Evolutionary conservation across 1,140 invertebrate species (phyloP).

Genomic region (Cherax destructor): DNA sequence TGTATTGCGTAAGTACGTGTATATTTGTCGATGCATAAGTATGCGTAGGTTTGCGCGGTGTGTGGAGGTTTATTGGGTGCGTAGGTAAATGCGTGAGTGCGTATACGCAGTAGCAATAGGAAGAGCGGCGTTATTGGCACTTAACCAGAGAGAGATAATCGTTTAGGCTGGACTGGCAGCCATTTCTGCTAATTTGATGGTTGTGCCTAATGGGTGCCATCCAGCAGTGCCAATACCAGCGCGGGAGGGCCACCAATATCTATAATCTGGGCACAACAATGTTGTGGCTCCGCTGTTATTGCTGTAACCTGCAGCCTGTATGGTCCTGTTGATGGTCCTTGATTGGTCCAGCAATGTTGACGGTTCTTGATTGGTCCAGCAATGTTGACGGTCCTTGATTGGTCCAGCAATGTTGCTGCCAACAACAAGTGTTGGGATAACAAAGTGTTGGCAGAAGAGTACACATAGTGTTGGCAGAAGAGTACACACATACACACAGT

Average conservation of each 20-base stretch:
- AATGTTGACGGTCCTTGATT: no score
- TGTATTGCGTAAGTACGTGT: neutral
- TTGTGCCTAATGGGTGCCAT: conserved; percentile 22
- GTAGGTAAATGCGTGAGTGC: neutral
- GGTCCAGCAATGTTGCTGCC: no score
- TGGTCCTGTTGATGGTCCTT: neutral
- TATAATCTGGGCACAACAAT: conserved; percentile 16
- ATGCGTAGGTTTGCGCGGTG: neutral
- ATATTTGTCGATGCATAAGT: neutral
- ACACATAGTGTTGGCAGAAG: no score
- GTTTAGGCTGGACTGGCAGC: conserved; percentile 37
- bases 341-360: neutral
- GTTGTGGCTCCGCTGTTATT: neutral
- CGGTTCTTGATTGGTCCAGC: no score
- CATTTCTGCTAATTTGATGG: conserved; percentile 47
- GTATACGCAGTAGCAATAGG: neutral
- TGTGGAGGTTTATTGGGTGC: no score
- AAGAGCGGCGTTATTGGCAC: conserved; percentile 13
- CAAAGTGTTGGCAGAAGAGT: no score
- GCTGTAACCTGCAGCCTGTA: neutral
- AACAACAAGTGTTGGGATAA: no score
- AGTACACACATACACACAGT: no score
- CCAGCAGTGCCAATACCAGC: conserved; percentile 29
- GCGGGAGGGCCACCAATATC: conserved; percentile 35
- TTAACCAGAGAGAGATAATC: conserved; percentile 27